Conservation (phyloP, 2,797 vertebrate genomes). For the Phyllotis vaccarum region DNA sequence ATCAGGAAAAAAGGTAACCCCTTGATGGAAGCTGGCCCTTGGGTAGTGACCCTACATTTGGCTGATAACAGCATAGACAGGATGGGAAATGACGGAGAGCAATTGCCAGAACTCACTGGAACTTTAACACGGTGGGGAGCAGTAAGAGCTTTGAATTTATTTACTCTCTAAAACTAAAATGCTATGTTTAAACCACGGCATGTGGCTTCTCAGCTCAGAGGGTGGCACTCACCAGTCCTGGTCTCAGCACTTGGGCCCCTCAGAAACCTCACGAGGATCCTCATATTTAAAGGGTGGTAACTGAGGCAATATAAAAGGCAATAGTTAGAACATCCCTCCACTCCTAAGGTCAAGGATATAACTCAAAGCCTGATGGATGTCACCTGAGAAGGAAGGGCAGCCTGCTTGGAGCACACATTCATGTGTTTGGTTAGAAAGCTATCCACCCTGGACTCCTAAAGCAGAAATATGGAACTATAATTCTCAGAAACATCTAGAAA, state of each 20-base stretch:
- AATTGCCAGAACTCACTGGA: slow-evolving; percentile 78
- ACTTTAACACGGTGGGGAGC: slow-evolving; percentile 83
- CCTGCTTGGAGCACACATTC: neutral
- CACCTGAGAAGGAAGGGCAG: neutral
- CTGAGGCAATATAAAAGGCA: neutral
- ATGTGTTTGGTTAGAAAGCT: neutral
- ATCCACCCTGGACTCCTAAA: neutral
- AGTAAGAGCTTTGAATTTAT: neutral
- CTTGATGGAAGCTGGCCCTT: slow-evolving; percentile 74
- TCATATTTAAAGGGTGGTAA: neutral
- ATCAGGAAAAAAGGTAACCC: slow-evolving; percentile 69
- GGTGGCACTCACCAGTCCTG: neutral
- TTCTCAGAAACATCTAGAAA: slow-evolving; percentile 38
- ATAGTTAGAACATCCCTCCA: neutral
- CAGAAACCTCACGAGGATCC: neutral
- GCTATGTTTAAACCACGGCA: neutral
- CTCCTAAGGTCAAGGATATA: neutral
- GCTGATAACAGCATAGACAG: slow-evolving; percentile 86
- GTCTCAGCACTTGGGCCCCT: neutral
- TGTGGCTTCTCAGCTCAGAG: neutral
- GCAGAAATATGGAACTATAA: neutral
- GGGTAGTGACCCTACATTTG: slow-evolving; percentile 85
- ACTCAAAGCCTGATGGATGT: neutral
- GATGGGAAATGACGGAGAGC: slow-evolving; percentile 71
- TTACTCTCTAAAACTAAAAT: neutral